Base-by-base conservation (phyloP, 2,797 vertebrate species). In the Xiphophorus birchmanni region DNA sequence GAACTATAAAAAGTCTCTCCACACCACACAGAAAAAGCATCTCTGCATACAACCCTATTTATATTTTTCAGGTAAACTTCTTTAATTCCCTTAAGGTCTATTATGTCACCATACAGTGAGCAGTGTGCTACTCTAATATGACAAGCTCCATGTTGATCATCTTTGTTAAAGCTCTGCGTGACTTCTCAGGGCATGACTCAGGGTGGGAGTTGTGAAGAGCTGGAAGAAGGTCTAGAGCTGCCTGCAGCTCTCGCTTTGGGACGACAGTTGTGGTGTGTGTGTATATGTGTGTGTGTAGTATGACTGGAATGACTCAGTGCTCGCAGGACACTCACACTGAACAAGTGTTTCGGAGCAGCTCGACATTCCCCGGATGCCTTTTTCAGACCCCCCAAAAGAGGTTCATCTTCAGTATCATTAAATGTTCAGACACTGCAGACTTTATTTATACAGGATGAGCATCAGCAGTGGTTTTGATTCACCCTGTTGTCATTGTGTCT, bases 261-360 rank as follows among this genome's bases (percentile, higher is more conserved):
- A 18, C 21, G 78, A 89, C 89, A 87, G 86, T 86, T 89, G 87
- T 13, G 7, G 58, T 32, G 58, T 58, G 76, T 77, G 42, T 78
- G 42, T 75, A 74, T 75, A 32, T 75, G 42, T 58, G 56, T 58
- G 76, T 77, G 42, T 78, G 42, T 47, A 75, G 82, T 45, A 85
- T 88, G 83, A 82, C 88, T 75, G 89, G 93, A 91, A 92, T 87
- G 88, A 86, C 76, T 84, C 75, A 13, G 84, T 86, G 81, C 87
- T 91, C 80, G 85, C 10, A 2, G 69, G 79, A 88, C 80, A 86
- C 85, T 90, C 73, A 69, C 23, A 12, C 63, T 54, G 48, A 74
- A 52, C 89, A 86, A 90, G 91, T 90, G 90, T 90, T 87, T 90
- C 83, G 85, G 73, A 82, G 80, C 75, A 91, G 80, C 67, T 56